Base-by-base conservation (phyloP, 2,797 vertebrate genomes). In the Enteromius fasciolatus region DNA sequence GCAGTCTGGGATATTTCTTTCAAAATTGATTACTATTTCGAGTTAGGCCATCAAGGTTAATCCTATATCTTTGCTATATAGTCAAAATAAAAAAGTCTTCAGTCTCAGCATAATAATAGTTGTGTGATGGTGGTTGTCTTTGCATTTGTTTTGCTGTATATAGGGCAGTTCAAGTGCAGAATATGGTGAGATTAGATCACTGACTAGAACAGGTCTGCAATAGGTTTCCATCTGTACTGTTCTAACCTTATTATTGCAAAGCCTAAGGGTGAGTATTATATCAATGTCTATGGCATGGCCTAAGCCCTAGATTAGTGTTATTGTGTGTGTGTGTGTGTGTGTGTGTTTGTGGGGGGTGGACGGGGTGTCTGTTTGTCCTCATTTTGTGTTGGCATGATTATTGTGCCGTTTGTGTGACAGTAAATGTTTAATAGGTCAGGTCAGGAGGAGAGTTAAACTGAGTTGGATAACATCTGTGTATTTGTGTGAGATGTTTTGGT, bases 201-300 rank as follows among this genome's bases (percentile, higher is more conserved):
- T 69, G 74, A 28, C 25, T 68, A 12, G 48, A 52, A 28, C 39
- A 44, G 25, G 36, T 68, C 73, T 76, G 74, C 48, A 68, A 36
- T 76, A 83, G 52, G 17, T 76, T 76, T 76, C 74, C 39, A 77
- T 82, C 50, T 48, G 20, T 77, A 69, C 74, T 36, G 50, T 61
- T 70, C 74, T 70, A 61, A 77, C 74, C 66, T n/a, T 70, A 69
- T 77, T 76, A 76, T 82, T 61, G 25, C 52, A 59, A 77, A 83
- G 50, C 81, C 74, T 61, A 33, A 68, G 81, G 73, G 52, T 36
- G 5, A 61, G 64, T 77, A 69, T 77, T 77, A 77, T 69, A 83
- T 70, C 28, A 69, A 64, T 46, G 61, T 82, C 81, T 76, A 59
- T 79, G 69, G 52, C 74, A 83, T 8, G 20, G 20, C 63, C 64